These are phyloP conservation scores for Neoniphon sammara DNA, from an alignment of 2,797 vertebrate species.

Conservation along the genomic window DNA sequence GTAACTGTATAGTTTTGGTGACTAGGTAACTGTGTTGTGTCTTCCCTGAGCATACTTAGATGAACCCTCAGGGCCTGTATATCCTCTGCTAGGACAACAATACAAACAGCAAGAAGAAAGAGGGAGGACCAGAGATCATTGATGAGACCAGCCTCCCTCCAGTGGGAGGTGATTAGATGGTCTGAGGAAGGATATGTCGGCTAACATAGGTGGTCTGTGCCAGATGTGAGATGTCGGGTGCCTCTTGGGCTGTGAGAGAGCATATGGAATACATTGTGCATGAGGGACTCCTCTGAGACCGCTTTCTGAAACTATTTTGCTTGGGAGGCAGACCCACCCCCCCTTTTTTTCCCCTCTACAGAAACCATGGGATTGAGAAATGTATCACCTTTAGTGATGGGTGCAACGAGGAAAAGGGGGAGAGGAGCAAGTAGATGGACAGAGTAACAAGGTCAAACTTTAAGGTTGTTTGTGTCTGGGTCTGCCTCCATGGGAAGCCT, in stretches of 20 bases:
- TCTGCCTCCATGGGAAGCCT: constrained; percentile 47
- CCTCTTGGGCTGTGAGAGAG: constrained; percentile 60
- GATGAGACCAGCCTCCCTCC: constrained; percentile 42
- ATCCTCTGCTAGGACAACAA: constrained; percentile 10
- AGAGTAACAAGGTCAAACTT: constrained; percentile 40
- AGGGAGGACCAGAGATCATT: constrained; percentile 14
- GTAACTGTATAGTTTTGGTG: background rate
- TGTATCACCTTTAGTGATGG: constrained; percentile 56
- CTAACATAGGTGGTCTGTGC: constrained; percentile 75
- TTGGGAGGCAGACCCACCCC: constrained; percentile 49
- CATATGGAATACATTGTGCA: constrained; percentile 79
- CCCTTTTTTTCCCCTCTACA: constrained; percentile 39
- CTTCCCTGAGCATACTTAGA: constrained; percentile 13
- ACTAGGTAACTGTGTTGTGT: background rate
- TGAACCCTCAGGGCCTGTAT: constrained; percentile 11
- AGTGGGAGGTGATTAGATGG: constrained; percentile 43
- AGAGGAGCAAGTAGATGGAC: constrained; percentile 15
- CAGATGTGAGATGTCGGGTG: constrained; percentile 74
- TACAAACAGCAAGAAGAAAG: constrained; percentile 18
- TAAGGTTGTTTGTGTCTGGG: constrained; percentile 63
- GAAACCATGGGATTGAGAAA: constrained; percentile 56
- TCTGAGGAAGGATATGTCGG: constrained; percentile 60
- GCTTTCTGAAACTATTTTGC: constrained; percentile 62
- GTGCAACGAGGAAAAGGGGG: constrained; percentile 27
- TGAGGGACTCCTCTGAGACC: constrained; percentile 55